phyloP scores from a whole-genome alignment of 2,888 invertebrate genomes.

The Netelia inedita region DNA sequence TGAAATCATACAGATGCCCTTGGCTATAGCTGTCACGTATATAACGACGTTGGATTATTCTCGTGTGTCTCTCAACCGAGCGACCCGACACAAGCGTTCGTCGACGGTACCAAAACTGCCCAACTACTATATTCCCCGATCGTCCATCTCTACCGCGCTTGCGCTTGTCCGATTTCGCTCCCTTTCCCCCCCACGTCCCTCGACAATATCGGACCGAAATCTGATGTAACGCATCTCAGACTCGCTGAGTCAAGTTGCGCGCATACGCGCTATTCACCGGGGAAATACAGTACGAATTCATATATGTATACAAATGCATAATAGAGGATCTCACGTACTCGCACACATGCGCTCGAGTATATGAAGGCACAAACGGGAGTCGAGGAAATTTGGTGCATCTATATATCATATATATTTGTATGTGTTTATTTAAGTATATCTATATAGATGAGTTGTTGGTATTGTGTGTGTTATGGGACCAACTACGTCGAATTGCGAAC shows the following conservation, averaged over 20 bases:
- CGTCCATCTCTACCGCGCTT: conserved; percentile 4
- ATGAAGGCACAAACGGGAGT: too few relatives aligned
- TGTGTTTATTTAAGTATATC: not conserved
- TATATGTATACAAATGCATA: not conserved
- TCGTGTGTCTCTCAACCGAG: conserved; percentile 20
- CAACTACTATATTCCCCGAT: conserved; percentile 9
- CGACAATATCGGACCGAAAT: conserved; percentile 41
- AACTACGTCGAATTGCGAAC: conserved; percentile 14
- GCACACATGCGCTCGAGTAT: too few relatives aligned
- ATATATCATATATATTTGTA: conserved; percentile 1
- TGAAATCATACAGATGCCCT: conserved; percentile 43
- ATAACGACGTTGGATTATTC: conserved; percentile 55
- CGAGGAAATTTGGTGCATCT: too few relatives aligned
- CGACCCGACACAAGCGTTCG: conserved; percentile 31
- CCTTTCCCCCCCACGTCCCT: not conserved
- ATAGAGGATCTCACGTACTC: not conserved
- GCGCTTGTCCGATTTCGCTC: not conserved
- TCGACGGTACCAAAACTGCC: conserved; percentile 34
- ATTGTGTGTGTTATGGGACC: not conserved
- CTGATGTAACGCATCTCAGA: conserved; percentile 51
- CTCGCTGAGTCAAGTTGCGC: conserved; percentile 16
- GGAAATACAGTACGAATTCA: conserved; percentile 52
- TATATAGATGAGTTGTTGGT: not conserved
- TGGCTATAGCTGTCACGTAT: conserved; percentile 52
- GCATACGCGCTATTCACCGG: conserved; percentile 46